Base-by-base conservation (phyloP, 2,888 invertebrate genomes). In the Luperina nickerlii region DNA sequence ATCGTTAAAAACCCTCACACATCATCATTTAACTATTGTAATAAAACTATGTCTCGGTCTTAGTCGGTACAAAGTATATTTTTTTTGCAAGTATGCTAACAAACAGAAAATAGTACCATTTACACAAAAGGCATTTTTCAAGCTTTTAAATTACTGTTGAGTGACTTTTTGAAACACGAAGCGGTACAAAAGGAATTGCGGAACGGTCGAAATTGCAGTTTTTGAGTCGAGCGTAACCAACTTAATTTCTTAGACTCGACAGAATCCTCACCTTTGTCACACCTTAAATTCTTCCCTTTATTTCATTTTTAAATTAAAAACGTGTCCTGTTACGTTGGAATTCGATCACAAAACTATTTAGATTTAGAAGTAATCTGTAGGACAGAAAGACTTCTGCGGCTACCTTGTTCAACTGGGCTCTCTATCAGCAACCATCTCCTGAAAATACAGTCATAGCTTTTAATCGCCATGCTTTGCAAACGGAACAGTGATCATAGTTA, bases 181-280 rank as follows among this genome's bases (percentile, higher is more conserved):
- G 51, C 38, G 24, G 24, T 38, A 45, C 32, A 77, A 71, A 77
- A 70, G 45, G 15, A 81, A 67, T 63, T 1, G 60, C 8, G 45
- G 24, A 70, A n/a, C 6, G 15, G 38, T 24, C 11, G 70, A 67
- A 81, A 83, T 71, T 77, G 78, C 70, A 83, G 45, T 78, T 81
- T 67, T 77, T 15, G 13, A 67, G 65, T 83, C 45, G 38, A 83
- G 66, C 54, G 42, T 38, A 42, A 45, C 38, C 13, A 51, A 66
- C 42, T 69, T 27, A 70, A 81, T 77, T 71, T n/a, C n/a, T 42
- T 65, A 27, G 24, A 54, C n/a, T 83, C 27, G 54, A 38, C 70
- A 32, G 54, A 71, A 66, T 83, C 62, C 54, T 66, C n/a, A 18
- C 77, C 62, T 76, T 62, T 70, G 65, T 70, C 32, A 11, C 42